Evolutionary conservation across 2,797 vertebrate genomes (phyloP).

Genomic region (Pantherophis alleghaniensis): DNA sequence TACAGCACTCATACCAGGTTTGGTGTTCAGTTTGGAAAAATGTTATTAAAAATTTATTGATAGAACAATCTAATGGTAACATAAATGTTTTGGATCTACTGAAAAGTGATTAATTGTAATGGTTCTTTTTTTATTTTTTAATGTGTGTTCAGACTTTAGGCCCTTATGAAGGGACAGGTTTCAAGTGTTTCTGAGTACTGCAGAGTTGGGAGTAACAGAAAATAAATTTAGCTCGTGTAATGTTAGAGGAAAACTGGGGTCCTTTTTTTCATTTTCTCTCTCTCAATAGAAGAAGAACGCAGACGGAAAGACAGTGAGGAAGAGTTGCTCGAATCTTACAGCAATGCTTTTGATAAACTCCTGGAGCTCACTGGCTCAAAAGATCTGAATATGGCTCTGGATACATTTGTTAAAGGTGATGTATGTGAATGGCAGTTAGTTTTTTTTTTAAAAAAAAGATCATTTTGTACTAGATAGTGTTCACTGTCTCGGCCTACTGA

Average conservation of each 20-base stretch:
- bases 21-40: background rate
- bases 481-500: background rate
- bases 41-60: background rate
- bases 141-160: background rate
- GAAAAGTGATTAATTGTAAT: background rate
- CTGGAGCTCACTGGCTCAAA: conserved; percentile 68
- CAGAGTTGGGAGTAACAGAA: background rate
- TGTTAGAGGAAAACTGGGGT: background rate
- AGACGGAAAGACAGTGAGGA: conserved; percentile 66
- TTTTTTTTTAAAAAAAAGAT: background rate
- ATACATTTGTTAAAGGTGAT: conserved; percentile 76
- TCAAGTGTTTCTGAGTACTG: background rate
- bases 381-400: conserved; percentile 72
- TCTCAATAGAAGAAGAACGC: conserved; percentile 60
- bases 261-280: background rate
- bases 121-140: background rate
- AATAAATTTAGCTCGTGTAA: background rate
- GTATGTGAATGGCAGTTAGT: background rate
- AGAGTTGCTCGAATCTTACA: conserved; percentile 63
- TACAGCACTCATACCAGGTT: background rate
- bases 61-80: background rate
- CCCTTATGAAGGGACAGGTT: no score
- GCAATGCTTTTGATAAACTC: conserved; percentile 39
- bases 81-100: background rate
- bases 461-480: background rate